Evolutionary conservation across 2,888 invertebrate species (phyloP).

Genomic region (Buathra laborator): DNA sequence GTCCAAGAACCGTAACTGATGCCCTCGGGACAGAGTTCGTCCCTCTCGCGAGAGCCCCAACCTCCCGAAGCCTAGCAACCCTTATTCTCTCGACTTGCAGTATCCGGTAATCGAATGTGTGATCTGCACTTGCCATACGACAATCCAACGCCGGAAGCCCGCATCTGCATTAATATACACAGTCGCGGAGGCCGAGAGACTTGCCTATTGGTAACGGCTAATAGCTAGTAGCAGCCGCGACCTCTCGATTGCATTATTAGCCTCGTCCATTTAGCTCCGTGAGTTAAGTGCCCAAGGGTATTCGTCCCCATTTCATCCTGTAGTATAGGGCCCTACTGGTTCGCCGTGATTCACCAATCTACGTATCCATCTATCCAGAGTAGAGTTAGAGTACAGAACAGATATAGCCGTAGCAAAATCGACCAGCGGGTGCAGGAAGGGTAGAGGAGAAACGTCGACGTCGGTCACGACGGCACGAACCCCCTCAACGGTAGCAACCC

Average conservation of each 20-base stretch:
- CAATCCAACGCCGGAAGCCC: not conserved
- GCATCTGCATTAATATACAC: conserved; percentile 19
- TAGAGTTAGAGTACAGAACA: conserved; percentile 19
- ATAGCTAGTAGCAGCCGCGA: conserved; percentile 49
- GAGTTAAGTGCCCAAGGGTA: conserved; percentile 59
- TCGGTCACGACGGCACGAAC: conserved; percentile 21
- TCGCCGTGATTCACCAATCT: conserved; percentile 52
- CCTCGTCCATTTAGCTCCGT: conserved; percentile 63
- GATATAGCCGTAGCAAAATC: conserved; percentile 37
- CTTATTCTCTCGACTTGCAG: not conserved
- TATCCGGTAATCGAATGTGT: conserved; percentile 2
- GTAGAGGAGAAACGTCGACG: conserved; percentile 22
- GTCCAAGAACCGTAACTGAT: not conserved
- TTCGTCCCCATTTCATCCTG: conserved; percentile 42
- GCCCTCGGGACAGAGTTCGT: conserved; percentile 36
- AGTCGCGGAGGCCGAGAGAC: not conserved
- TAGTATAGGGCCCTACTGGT: conserved; percentile 8
- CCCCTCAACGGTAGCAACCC: conserved; percentile 37
- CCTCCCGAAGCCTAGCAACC: not conserved
- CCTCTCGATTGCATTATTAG: conserved; percentile 66
- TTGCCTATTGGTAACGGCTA: conserved; percentile 50
- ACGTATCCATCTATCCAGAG: conserved; percentile 28
- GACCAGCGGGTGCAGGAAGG: conserved; percentile 23
- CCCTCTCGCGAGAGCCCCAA: conserved; percentile 22
- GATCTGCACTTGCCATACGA: not conserved